Evolutionary conservation across 1,140 invertebrate genomes (phyloP), one percentile per base, ranked within the genome.

Genomic region (Caenorhabditis latens): DNA sequence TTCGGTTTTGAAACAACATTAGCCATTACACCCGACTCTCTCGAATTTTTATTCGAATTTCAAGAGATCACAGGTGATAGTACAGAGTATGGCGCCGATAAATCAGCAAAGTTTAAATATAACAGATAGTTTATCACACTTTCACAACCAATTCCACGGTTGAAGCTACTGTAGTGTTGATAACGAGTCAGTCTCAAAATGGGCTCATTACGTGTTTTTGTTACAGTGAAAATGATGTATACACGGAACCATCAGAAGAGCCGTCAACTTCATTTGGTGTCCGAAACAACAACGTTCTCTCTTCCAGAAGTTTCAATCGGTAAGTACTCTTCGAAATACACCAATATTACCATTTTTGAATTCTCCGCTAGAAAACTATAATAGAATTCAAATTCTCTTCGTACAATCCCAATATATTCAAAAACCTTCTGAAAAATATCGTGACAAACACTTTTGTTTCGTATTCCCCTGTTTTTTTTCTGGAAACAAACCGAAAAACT

Each of bases 171-270:
- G 57, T 58, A 58, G 57, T 58, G n/a, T n/a, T 58, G 61, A 63
- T 63, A 63, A 32, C 21, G 14, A 63, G 9, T 63, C n/a, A 21
- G 24, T 58, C 24, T 63, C n/a, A 63, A 11, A 21, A 7, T 40
- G 55, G 19, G 19, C n/a, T 32, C 61, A 63, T 32, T 32, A 63
- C 61, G 19, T 58, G 55, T 46, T 63, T 46, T 16, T n/a, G 13
- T 71, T 79, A 7, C 71, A 79, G 71, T 24, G 71, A 79, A 79
- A 79, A 79, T 11, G 71, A 79, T 79, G 71, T 79, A 21, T 50
- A 79, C 71, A 79, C 71, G n/a, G 71, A 79, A n/a, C 71, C 71
- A 79, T 79, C 71, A 5, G 71, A 79, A 11, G 71, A 79, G 46
- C 71, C 71, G n/a, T 79, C 71, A 8, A 79, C 71, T 13, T 79